A percentile compares a stretch with the other conserved stretches of the same genome.
phyloP scores from a whole-genome alignment of 2,888 invertebrate genomes.

The Argyra leucocephala region DNA sequence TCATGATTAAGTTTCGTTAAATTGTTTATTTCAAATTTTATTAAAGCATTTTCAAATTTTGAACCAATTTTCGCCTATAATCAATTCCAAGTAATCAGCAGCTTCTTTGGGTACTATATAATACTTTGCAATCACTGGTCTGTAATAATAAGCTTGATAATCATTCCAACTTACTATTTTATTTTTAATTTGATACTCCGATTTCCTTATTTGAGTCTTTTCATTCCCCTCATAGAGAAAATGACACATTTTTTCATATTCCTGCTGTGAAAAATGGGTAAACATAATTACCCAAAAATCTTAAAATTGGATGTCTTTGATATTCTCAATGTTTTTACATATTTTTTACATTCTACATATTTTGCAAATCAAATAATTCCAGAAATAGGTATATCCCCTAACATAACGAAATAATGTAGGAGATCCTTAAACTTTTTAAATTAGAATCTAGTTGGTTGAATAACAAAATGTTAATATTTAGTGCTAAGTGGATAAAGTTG shows the following conservation, averaged over 20 bases:
- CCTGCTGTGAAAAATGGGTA: slow-evolving; percentile 57
- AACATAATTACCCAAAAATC: slow-evolving; percentile 54
- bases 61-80: slow-evolving; percentile 38
- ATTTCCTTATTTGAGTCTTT: slow-evolving; percentile 46
- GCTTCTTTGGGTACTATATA: slow-evolving; percentile 55
- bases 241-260: slow-evolving; percentile 68
- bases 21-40: no score
- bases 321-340: slow-evolving; percentile 79
- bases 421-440: no score
- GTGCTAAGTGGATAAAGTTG: no score
- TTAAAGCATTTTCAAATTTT: no score
- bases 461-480: no score
- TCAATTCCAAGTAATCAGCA: slow-evolving; percentile 49
- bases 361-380: no score
- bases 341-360: no score
- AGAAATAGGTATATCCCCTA: no score
- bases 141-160: slow-evolving; percentile 74
- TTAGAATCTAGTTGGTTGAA: no score
- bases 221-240: slow-evolving; percentile 56
- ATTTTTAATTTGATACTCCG: slow-evolving; percentile 53
- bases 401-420: no score
- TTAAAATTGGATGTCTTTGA: slow-evolving; percentile 57
- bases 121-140: slow-evolving; percentile 61
- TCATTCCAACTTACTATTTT: slow-evolving; percentile 67
- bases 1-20: no score